These are phyloP conservation scores for Ormyrus nitidulus DNA, from an alignment of 2,888 invertebrate species.

Conservation along the genomic window DNA sequence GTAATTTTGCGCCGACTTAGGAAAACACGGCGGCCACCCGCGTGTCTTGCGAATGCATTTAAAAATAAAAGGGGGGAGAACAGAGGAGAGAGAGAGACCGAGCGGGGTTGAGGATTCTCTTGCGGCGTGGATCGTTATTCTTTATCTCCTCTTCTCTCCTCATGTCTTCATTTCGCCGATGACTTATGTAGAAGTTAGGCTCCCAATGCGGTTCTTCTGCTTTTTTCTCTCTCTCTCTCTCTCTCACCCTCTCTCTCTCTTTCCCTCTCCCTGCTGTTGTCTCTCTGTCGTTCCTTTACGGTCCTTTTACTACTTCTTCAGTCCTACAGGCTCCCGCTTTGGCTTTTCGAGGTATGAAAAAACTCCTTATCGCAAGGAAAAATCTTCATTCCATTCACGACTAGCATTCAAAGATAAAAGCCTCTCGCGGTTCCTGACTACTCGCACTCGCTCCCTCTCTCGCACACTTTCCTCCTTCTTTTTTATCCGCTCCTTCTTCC, in stretches of 20 bases:
- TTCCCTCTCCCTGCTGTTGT: not conserved
- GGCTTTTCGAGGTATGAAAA: slow-evolving; percentile 53
- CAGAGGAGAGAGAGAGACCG: slow-evolving; percentile 35
- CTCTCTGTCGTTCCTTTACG: slow-evolving; percentile 37
- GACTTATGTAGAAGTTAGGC: slow-evolving; percentile 57
- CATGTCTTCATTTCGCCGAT: slow-evolving; percentile 66
- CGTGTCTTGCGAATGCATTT: slow-evolving; percentile 73
- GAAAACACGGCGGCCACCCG: slow-evolving; percentile 75
- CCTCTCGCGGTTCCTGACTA: slow-evolving; percentile 53
- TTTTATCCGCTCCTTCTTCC: slow-evolving; percentile 41
- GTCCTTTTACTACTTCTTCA: slow-evolving; percentile 51
- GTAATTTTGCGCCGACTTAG: slow-evolving; percentile 76
- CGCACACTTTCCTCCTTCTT: slow-evolving; percentile 47
- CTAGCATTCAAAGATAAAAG: slow-evolving; percentile 55
- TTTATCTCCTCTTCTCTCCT: slow-evolving; percentile 56
- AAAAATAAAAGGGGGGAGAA: slow-evolving; percentile 69
- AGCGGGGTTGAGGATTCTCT: slow-evolving; percentile 55
- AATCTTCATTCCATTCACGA: slow-evolving; percentile 55
- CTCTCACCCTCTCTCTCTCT: slow-evolving; percentile 15
- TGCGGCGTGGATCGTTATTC: slow-evolving; percentile 56
- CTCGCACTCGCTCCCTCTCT: slow-evolving; percentile 24
- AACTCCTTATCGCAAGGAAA: slow-evolving; percentile 59
- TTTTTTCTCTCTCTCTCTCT: slow-evolving; percentile 51
- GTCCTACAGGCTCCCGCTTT: slow-evolving; percentile 37
- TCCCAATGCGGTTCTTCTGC: slow-evolving; percentile 48